A percentile compares a stretch with the other conserved stretches of the same genome.
phyloP scores from a whole-genome alignment of 2,797 vertebrate species.

The Oreochromis grahami region DNA sequence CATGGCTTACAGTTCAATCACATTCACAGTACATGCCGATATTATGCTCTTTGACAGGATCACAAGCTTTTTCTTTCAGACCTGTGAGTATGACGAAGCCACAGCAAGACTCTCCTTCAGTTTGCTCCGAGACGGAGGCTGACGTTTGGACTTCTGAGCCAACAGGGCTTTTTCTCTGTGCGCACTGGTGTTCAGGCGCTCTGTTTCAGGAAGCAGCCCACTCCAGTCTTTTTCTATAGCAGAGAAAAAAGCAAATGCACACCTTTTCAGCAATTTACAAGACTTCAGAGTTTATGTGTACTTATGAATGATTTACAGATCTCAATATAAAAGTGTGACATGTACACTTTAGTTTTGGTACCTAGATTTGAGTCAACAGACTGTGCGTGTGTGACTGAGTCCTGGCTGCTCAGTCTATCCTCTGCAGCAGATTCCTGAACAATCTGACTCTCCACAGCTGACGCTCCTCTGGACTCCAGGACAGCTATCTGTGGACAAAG shows the following conservation, averaged over 20 bases:
- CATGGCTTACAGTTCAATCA: neutral
- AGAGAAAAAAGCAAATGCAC: neutral
- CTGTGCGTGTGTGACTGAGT: constrained; percentile 55
- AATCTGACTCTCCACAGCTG: constrained; percentile 17
- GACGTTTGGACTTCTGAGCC: constrained; percentile 86
- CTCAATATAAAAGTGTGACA: neutral
- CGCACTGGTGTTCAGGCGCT: constrained; percentile 87
- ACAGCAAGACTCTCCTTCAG: constrained; percentile 78
- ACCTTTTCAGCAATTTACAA: constrained; percentile 4
- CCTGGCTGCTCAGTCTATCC: constrained; percentile 36
- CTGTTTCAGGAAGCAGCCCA: constrained; percentile 83
- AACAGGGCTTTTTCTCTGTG: constrained; percentile 87
- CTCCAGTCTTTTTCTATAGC: constrained; percentile 77
- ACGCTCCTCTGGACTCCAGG: constrained; percentile 75
- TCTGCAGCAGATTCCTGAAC: constrained; percentile 37
- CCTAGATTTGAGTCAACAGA: constrained; percentile 71
- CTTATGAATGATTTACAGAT: constrained; percentile 19
- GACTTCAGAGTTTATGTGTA: neutral
- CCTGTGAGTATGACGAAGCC: constrained; percentile 65
- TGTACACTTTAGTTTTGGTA: neutral
- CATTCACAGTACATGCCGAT: neutral
- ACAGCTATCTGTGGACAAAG: constrained; percentile 68
- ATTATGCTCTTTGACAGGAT: neutral
- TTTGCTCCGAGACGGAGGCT: constrained; percentile 86
- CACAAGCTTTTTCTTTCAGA: constrained; percentile 23